Evolutionary conservation across 2,797 vertebrate species (phyloP).

Genomic region (Telmatherina bonti): DNA sequence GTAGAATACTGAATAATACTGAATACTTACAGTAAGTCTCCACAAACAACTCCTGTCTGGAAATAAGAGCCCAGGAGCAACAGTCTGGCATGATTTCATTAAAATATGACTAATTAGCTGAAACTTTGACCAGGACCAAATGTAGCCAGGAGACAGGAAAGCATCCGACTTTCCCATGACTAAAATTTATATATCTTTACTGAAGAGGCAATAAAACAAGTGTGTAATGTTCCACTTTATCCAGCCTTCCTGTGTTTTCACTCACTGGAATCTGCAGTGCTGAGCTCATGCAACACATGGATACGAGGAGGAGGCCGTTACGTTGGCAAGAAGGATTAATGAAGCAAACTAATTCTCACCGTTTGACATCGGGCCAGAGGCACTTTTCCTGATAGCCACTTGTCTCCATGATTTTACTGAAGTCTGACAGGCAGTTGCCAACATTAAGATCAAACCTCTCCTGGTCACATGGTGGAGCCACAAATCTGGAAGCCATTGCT

Average conservation of each 20-base stretch:
- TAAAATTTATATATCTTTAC: conserved; percentile 58
- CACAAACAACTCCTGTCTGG: conserved; percentile 63
- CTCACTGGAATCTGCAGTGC: conserved; percentile 20
- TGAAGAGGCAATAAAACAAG: conserved; percentile 39
- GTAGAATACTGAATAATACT: conserved; percentile 32
- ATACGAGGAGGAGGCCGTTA: background rate
- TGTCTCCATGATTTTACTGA: conserved; percentile 68
- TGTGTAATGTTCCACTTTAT: conserved; percentile 20
- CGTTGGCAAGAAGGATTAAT: background rate
- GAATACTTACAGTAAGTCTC: conserved; percentile 46
- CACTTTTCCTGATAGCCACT: conserved; percentile 65
- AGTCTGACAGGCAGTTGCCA: conserved; percentile 66
- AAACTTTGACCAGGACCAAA: conserved; percentile 44
- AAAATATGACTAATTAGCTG: conserved; percentile 62
- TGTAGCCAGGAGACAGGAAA: conserved; percentile 57
- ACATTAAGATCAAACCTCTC: conserved; percentile 56
- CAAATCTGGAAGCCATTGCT: conserved; percentile 41
- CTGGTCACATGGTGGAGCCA: conserved; percentile 57
- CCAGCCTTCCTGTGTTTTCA: conserved; percentile 46
- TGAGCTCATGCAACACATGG: conserved; percentile 34
- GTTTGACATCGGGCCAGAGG: conserved; percentile 75
- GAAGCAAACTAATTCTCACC: conserved; percentile 44
- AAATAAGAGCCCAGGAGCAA: conserved; percentile 47
- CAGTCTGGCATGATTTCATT: conserved; percentile 49
- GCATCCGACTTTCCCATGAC: conserved; percentile 68